Conservation (phyloP, 2,113 vertebrate species). For the Rissa tridactyla region DNA sequence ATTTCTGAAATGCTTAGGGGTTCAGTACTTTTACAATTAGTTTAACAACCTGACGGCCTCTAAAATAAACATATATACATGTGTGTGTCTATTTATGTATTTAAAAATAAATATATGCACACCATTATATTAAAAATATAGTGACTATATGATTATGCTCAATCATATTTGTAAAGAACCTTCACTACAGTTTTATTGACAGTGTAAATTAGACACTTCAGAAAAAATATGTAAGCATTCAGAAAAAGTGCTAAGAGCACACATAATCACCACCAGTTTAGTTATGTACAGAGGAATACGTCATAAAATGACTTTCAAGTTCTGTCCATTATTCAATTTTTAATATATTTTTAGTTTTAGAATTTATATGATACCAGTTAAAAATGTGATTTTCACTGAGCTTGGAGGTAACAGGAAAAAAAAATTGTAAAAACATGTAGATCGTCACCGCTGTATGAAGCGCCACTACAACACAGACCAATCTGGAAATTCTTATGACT, state of each 20-base stretch:
- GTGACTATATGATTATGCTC: not conserved
- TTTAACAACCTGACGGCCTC: not conserved
- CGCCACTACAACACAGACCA: not conserved
- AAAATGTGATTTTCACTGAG: not conserved
- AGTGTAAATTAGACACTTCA: not conserved
- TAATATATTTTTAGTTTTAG: not conserved
- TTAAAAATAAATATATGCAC: not conserved
- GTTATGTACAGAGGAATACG: not conserved
- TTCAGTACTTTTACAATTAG: not conserved
- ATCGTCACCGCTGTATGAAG: not conserved
- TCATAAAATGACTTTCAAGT: not conserved
- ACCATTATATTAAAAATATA: not conserved
- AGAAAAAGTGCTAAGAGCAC: not conserved
- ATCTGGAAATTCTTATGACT: not conserved
- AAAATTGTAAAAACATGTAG: not conserved
- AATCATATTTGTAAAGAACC: not conserved
- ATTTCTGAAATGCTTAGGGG: not conserved
- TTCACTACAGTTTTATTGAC: not conserved
- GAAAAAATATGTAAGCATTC: not conserved
- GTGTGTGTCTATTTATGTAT: not conserved
- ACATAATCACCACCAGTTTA: not conserved
- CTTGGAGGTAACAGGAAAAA: not conserved
- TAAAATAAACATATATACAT: not conserved
- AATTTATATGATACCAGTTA: not conserved
- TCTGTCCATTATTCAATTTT: not conserved